Evolutionary conservation across 2,888 invertebrate genomes (phyloP), one percentile per base, ranked within the genome.

Genomic region (Trachelus iudaicus): DNA sequence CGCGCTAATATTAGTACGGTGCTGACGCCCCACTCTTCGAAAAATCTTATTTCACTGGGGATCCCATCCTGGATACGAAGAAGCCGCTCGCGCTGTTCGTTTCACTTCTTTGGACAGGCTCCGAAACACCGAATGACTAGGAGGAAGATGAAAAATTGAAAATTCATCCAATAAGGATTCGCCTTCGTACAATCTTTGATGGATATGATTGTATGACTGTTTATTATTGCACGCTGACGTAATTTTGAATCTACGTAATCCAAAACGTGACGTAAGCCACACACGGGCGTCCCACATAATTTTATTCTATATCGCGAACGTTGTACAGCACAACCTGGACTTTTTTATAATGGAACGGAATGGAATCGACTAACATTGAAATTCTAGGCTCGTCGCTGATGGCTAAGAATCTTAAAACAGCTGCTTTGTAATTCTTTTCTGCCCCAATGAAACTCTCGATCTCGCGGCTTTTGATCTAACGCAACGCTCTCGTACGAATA

Each of bases 241-340:
- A 79, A 81, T 81, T 81, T 79, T 77, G 73, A 35, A 68, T 31
- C 75, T 40, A 34, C 75, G 76, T 77, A 35, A 79, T 33, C 23
- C 37, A 76, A 81, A 81, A 75, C 76, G 73, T 79, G 79, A 78
- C 76, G 78, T 78, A 76, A 79, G 75, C 77, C 73, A 73, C 73
- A 73, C 33, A 77, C 9, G 12, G 13, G 15, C 31, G 68, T 56
- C 56, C 77, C 73, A 34, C 69, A 37, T 79, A 71, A 79, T 75
- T 73, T 73, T 34, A 76, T 73, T 80, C 75, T 80, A 78, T 71
- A 71, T 71, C 15, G 56, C 56, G 23, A 56, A 56, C 56, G 9
- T 23, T 56, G 15, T 56, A 9, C 23, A 23, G 23, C 23, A 23
- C 56, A 23, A 9, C 1, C 56, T 56, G 23, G 1, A 56, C 56